Base-by-base conservation (phyloP, 2,113 vertebrate species). In the Chaetura pelagica region DNA sequence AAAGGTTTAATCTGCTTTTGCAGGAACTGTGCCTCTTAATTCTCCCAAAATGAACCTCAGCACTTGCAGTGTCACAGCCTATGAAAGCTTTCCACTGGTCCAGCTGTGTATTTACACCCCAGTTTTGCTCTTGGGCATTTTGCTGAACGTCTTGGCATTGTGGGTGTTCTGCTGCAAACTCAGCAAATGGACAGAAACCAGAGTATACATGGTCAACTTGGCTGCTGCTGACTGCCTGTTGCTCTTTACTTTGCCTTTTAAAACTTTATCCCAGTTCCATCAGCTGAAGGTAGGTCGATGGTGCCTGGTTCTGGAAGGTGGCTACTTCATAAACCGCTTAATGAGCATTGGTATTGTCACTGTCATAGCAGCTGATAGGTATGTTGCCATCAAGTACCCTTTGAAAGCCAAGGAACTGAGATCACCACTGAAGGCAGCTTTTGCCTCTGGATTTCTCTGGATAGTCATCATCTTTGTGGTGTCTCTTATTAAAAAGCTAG, bases 151-250 rank as follows among this genome's bases (percentile, higher is more conserved):
- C 8, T 34, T 97, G 82, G 97, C 97, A 0, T 73, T 98, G 63
- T 97, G 98, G 94, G 97, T 97, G 15, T 97, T 98, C 86, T 98
- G 95, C 81, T 78, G 72, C 63, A 97, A 89, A 83, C 87, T 98
- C 19, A 12, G 15, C 32, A 94, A 67, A n/a, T 98, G 98, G 98
- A 98, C 97, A 2, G 98, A 98, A 96, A 97, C 98, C 20, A 96
- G 93, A 77, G 40, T 98, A 23, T 98, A 98, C 86, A 98, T 98
- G 97, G 94, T 89, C 81, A 98, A 97, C 92, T 93, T 98, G 94
- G 96, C 97, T 3, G 19, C 49, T 58, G 97, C 98, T 5, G 98
- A 98, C 97, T 96, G 95, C 48, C 88, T 97, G 40, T 90, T 98
- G 68, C 96, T 98, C 40, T 92, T 98, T 20, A 91, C 85, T 48